Evolutionary conservation across 2,888 invertebrate genomes (phyloP).

Genomic region (Trichogramma evanescens): DNA sequence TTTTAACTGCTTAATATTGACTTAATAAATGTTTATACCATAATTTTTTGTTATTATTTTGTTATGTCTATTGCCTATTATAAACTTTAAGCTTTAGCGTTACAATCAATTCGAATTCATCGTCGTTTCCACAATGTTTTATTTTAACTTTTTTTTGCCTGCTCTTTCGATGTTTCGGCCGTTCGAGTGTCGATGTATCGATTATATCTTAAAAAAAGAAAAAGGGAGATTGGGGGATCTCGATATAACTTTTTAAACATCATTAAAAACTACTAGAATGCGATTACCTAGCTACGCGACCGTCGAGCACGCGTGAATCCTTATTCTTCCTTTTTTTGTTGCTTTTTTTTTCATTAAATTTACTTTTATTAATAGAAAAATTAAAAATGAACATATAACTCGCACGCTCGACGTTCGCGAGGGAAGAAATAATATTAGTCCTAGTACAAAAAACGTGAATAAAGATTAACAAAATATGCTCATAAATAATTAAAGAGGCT

Average conservation of each 20-base stretch:
- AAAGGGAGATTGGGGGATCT: constrained; percentile 10
- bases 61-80: constrained; percentile 23
- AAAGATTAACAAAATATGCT: constrained; percentile 45
- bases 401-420: constrained; percentile 19
- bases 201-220: constrained; percentile 20
- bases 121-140: constrained; percentile 1
- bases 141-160: constrained; percentile 10
- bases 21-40: constrained; percentile 17
- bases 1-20: constrained; percentile 19
- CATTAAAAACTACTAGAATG: constrained; percentile 23
- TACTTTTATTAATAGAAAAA: background rate
- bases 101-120: constrained; percentile 21
- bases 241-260: constrained; percentile 9
- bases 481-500: constrained; percentile 39
- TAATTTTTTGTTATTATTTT: constrained; percentile 17
- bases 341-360: background rate
- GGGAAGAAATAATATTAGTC: constrained; percentile 35
- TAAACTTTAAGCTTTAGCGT: constrained; percentile 11
- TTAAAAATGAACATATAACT: constrained; percentile 1
- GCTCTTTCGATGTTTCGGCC: constrained; percentile 20
- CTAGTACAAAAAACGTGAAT: constrained; percentile 40
- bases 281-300: constrained; percentile 22
- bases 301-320: constrained; percentile 13
- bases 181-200: constrained; percentile 24
- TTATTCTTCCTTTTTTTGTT: background rate